Conservation (phyloP, 2,888 invertebrate species). For the Polyploca ridens region DNA sequence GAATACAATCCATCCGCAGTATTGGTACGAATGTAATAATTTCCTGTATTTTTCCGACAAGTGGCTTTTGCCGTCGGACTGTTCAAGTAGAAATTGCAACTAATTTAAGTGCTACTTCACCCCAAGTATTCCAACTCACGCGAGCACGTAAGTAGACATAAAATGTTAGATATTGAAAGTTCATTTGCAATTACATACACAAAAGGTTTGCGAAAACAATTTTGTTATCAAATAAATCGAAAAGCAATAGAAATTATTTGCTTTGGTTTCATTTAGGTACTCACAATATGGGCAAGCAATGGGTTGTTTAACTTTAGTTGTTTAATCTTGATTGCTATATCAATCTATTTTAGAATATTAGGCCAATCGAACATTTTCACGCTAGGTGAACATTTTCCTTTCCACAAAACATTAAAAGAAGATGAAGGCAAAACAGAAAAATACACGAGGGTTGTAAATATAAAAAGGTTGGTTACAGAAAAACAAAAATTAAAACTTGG, state of each 20-base stretch:
- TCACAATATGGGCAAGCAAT: background rate
- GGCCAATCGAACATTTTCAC: background rate
- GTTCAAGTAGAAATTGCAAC: conserved; percentile 79
- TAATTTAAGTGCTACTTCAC: conserved; percentile 80
- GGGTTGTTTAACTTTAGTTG: background rate
- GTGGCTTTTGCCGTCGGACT: conserved; percentile 50
- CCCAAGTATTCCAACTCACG: conserved; percentile 74
- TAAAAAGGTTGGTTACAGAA: conserved; percentile 67
- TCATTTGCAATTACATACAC: conserved; percentile 25
- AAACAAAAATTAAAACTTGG: conserved; percentile 75
- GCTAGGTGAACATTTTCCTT: conserved; percentile 12
- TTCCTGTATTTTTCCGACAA: conserved; percentile 69
- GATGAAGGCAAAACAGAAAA: conserved; percentile 42
- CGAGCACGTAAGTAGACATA: conserved; percentile 71
- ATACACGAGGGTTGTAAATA: conserved; percentile 61
- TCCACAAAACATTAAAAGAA: conserved; percentile 27
- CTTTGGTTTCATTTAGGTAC: background rate
- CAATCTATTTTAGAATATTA: too few relatives aligned
- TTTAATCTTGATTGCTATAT: too few relatives aligned
- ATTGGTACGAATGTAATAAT: conserved; percentile 70
- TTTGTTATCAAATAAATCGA: background rate
- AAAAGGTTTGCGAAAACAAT: conserved; percentile 8
- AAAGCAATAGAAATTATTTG: background rate
- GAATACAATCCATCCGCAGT: conserved; percentile 45
- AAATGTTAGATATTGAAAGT: conserved; percentile 38